These are phyloP conservation scores for Zoroaster sp. DNA, from an alignment of 53 echinoderm and acorn worm species.

Conservation along the genomic window DNA sequence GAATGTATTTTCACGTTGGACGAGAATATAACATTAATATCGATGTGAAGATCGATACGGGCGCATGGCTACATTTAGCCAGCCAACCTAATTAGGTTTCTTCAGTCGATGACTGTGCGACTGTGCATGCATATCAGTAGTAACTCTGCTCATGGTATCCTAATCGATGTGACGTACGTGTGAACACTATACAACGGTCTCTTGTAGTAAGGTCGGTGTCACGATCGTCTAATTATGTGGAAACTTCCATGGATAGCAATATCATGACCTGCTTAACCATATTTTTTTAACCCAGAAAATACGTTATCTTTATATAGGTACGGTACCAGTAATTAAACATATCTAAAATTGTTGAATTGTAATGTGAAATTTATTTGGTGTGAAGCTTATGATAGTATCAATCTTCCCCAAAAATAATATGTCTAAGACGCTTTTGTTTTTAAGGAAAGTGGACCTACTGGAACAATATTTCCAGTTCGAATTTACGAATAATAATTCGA, in stretches of 20 bases:
- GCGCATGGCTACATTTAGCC: slow-evolving; percentile 22
- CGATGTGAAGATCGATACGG: neutral
- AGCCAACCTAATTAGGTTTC: slow-evolving; percentile 8
- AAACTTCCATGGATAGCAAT: neutral
- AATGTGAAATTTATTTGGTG: too few species aligned
- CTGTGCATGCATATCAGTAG: neutral
- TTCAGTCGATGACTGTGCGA: neutral
- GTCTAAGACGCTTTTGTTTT: too few species aligned
- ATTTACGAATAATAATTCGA: too few species aligned
- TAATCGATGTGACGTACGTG: neutral
- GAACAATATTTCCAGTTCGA: too few species aligned
- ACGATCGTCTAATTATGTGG: neutral
- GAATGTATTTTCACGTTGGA: neutral
- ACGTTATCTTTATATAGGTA: too few species aligned
- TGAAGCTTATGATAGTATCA: too few species aligned
- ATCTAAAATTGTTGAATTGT: too few species aligned
- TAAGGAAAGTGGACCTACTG: too few species aligned
- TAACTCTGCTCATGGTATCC: neutral
- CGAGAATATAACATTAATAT: neutral
- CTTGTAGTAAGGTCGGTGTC: neutral
- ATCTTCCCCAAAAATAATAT: too few species aligned
- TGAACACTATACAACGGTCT: neutral
- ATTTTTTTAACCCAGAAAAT: neutral
- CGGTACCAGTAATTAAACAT: too few species aligned
- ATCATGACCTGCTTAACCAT: neutral